Conservation (phyloP, 2,888 invertebrate species). For the Drosophila pegasa region DNA sequence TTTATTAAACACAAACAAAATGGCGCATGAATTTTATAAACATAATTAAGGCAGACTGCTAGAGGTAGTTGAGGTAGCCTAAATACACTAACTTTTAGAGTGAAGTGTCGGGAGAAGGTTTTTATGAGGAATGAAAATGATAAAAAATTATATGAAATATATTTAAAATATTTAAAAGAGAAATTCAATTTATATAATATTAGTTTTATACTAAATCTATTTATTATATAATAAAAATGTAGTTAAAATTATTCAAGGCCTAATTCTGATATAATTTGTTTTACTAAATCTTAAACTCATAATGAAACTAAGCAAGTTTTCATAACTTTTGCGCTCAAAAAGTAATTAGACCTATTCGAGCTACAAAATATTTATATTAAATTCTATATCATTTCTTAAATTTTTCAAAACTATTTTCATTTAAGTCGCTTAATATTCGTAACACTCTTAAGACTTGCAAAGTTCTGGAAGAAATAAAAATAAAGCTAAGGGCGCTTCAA, state of each 20-base stretch:
- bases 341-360: neutral
- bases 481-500: neutral
- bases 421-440: neutral
- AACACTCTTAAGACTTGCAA: conserved; percentile 2
- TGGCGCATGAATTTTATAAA: conserved; percentile 10
- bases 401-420: neutral
- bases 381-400: neutral
- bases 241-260: no score
- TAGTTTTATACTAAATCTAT: no score
- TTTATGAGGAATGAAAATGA: neutral
- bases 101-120: neutral
- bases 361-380: neutral
- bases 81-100: conserved; percentile 12
- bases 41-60: conserved; percentile 9
- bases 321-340: neutral
- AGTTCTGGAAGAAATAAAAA: neutral
- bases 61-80: neutral
- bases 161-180: no score
- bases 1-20: conserved; percentile 19
- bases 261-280: no score
- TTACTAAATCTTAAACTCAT: no score
- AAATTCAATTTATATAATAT: no score
- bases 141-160: neutral
- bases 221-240: no score
- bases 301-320: neutral